These are phyloP conservation scores for Eurosta solidaginis DNA, from an alignment of 1,140 invertebrate species.

Conservation along the genomic window DNA sequence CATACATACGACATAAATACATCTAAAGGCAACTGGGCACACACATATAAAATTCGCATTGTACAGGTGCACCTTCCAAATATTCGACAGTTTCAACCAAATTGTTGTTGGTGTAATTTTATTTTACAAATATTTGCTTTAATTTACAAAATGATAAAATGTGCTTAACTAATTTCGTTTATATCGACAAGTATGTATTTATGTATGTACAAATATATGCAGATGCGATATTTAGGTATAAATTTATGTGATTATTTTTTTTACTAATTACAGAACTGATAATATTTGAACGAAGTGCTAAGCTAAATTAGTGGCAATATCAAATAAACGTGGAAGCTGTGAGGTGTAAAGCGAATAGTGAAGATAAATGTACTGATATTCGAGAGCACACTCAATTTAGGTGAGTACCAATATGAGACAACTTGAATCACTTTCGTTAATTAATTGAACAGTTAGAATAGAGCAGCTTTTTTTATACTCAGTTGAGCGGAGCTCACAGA, in stretches of 20 bases:
- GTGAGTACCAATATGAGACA: too few relatives aligned
- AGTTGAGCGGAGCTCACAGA: too few relatives aligned
- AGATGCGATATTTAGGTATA: too few relatives aligned
- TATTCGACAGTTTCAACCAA: background rate
- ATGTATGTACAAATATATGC: too few relatives aligned
- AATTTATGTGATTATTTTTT: background rate
- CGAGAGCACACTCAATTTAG: background rate
- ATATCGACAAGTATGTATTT: background rate
- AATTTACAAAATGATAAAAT: slow-evolving; percentile 11
- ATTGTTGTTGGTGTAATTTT: background rate
- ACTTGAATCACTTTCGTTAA: too few relatives aligned
- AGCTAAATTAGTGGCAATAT: background rate
- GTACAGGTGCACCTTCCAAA: background rate
- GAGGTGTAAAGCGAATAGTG: background rate
- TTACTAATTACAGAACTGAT: background rate
- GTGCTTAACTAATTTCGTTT: background rate
- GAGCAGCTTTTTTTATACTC: too few relatives aligned
- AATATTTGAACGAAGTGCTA: background rate
- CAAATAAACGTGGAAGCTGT: background rate
- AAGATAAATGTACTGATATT: background rate
- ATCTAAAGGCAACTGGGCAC: too few relatives aligned
- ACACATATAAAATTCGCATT: background rate
- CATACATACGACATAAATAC: background rate
- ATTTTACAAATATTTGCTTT: slow-evolving; percentile 4
- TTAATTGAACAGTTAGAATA: too few relatives aligned